Base-by-base conservation (phyloP, 2,888 invertebrate species). In the Lasioglossum lativentre region DNA sequence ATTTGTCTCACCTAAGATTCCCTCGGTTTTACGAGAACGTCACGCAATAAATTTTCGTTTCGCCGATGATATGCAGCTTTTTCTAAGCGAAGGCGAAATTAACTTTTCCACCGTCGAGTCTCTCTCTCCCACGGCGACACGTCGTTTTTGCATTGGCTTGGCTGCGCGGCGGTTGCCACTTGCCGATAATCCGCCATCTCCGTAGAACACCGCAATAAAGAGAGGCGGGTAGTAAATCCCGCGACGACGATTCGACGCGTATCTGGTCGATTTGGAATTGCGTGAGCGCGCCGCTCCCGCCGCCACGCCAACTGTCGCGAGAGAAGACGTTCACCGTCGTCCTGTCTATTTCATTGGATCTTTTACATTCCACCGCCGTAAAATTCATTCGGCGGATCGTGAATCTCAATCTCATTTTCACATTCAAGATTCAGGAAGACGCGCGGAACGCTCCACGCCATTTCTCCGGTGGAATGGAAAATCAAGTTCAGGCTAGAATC, bases 181-280 rank as follows among this genome's bases (percentile, higher is more conserved):
- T 40, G 27, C 78, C 78, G 63, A 79, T 73, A 73, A 73, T 79
- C 47, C 79, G n/a, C 45, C 63, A 73, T 79, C 73, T 42, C 73
- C 16, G 59, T 73, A 42, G 79, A 19, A 79, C 34, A 27, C 47
- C 40, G 47, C 40, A 47, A 66, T 79, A 79, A 79, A 79, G 79
- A 79, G 79, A 71, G 40, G 47, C 74, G 74, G 74, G 66, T 40
- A 79, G 66, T 74, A 79, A 79, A 79, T 79, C 74, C 66, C 40
- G 72, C 34, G 45, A 66, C 76, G 45, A 14, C 66, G 66, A 76
- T 47, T n/a, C 77, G 70, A 27, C 77, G 40, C 63, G 47, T 19
- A 42, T 76, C 76, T n/a, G 45, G 27, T 52, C 81, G 76, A 71
- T 71, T 80, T 38, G 59, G 42, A 63, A 81, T 76, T 76, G 80